Base-by-base conservation (phyloP, 2,113 vertebrate species). In the Lepus europaeus region DNA sequence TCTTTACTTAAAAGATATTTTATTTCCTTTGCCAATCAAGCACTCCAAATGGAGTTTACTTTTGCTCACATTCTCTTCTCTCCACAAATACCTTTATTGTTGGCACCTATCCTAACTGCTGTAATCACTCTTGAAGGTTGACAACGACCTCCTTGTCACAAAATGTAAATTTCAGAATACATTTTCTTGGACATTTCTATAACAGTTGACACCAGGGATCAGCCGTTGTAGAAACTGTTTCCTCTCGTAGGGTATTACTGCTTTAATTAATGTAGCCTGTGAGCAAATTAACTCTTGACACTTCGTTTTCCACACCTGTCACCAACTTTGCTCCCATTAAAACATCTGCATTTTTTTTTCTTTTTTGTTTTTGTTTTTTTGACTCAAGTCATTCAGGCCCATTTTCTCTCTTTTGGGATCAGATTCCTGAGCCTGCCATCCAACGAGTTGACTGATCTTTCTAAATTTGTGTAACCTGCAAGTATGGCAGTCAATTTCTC, bases 21-120 rank as follows among this genome's bases (percentile, higher is more conserved):
- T 86, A 33, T 81, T 89, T 81, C 19, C 22, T 82, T 94, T 93
- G 36, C 22, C 25, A 95, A 33, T 89, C 74, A 78, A 83, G 12
- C 36, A 70, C 23, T 93, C 45, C 23, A 53, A 17, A 51, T 69
- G 12, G 82, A 11, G 16, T 88, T 97, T 77, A 59, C 33, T 88
- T 87, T 90, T 86, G 39, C 20, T 92, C 10, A 59, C 10, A 64
- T 14, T 29, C 31, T 88, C 12, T 66, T 36, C 27, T 33, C 9
- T 17, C n/a, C 25, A 81, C 23, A 59, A 64, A 70, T 23, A 59
- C 13, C 27, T 90, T 66, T 84, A 2, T 27, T 19, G 3, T 74
- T 95, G 33, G 7, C 4, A 64, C 14, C 59, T 68, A 51, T 25
- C 17, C 68, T 73, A 84, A 56, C 90, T 68, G 81, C 27, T n/a